Conservation (phyloP, 2,113 vertebrate species). For the Gallinago paraguaiae region DNA sequence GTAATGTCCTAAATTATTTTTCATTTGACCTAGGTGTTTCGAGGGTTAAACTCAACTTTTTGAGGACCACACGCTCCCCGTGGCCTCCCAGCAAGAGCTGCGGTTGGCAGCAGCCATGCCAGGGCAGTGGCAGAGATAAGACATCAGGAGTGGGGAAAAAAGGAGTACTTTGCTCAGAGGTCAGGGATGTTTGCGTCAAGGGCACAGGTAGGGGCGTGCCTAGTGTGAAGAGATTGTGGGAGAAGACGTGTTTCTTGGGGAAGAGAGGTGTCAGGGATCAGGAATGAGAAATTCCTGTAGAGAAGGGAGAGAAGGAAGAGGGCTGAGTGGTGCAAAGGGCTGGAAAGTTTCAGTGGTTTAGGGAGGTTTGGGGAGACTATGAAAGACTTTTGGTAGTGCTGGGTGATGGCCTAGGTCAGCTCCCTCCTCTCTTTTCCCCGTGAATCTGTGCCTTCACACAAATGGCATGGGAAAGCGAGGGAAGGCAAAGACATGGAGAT, state of each 20-base stretch:
- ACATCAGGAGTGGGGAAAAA: too few relatives aligned
- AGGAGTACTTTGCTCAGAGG: background rate
- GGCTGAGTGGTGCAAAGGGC: background rate
- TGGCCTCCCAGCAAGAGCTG: background rate
- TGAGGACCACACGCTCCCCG: background rate
- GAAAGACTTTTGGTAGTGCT: background rate
- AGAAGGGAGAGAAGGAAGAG: background rate
- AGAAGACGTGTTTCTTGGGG: accelerated
- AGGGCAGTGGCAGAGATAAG: background rate
- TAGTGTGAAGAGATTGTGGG: background rate
- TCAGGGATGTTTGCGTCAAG: background rate
- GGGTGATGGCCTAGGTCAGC: background rate
- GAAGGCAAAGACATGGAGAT: background rate
- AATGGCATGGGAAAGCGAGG: accelerated
- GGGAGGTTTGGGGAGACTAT: background rate
- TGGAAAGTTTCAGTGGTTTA: background rate
- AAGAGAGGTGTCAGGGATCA: background rate
- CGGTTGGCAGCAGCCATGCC: background rate
- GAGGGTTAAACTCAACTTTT: background rate
- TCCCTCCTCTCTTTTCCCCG: background rate
- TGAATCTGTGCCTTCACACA: background rate
- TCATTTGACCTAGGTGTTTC: background rate
- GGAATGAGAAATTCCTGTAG: background rate
- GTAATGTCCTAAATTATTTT: background rate
- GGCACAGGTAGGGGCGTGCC: background rate